phyloP scores from a whole-genome alignment of 2,113 vertebrate genomes.

The Ia io region DNA sequence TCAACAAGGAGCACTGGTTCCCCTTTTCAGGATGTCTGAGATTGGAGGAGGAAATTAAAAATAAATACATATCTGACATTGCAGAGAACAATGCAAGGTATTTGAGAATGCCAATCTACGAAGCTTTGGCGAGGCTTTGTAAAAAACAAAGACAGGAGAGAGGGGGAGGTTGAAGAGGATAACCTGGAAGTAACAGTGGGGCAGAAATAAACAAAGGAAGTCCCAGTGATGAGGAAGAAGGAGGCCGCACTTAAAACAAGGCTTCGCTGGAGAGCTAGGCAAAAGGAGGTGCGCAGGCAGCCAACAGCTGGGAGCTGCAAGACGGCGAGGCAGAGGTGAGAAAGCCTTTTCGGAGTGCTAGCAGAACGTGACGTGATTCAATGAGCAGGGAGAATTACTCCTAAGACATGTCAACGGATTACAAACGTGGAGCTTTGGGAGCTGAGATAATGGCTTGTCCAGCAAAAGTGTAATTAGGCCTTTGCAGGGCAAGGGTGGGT shows the following conservation, averaged over 20 bases:
- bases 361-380: neutral
- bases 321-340: neutral
- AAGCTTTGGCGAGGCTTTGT: neutral
- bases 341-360: neutral
- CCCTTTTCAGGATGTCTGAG: constrained; percentile 23
- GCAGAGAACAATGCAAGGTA: constrained; percentile 7
- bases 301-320: neutral
- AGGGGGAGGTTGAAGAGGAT: neutral
- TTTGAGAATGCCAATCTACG: constrained; percentile 22
- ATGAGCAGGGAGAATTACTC: neutral
- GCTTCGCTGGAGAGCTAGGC: neutral
- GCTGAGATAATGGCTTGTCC: neutral
- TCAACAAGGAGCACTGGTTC: neutral
- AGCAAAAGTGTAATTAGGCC: neutral
- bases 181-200: constrained; percentile 14
- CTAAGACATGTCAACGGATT: neutral
- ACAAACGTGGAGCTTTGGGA: neutral
- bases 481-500: neutral
- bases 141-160: constrained; percentile 43
- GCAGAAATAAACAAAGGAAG: constrained; percentile 30
- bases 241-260: neutral
- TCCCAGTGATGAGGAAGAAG: neutral
- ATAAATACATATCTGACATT: neutral
- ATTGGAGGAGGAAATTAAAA: constrained; percentile 38
- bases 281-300: neutral